Evolutionary conservation across 2,113 vertebrate species (phyloP).

Genomic region (Aythya baeri): DNA sequence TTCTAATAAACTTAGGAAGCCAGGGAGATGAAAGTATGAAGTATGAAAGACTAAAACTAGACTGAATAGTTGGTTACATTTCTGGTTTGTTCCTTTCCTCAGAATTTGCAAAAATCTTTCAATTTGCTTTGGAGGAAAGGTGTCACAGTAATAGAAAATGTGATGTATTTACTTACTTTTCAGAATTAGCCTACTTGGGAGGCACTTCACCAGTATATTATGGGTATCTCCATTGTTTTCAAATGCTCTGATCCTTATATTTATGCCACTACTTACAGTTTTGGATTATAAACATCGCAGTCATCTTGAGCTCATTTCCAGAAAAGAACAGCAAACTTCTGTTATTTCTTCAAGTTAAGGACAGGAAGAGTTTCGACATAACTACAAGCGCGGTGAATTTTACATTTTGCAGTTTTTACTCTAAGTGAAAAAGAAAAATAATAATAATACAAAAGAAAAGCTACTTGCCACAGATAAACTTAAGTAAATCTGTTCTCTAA

Average conservation of each 20-base stretch:
- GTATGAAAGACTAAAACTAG: not conserved
- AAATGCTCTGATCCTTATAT: not conserved
- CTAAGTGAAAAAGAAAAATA: not conserved
- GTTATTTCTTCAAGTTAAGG: constrained; percentile 3
- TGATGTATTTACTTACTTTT: not conserved
- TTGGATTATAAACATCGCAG: not conserved
- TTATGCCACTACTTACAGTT: not conserved
- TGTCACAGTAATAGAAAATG: not conserved
- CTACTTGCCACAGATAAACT: constrained; percentile 18
- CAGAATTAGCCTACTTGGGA: not conserved
- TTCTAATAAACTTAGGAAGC: not conserved
- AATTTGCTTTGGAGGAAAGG: not conserved
- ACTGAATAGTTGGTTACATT: not conserved
- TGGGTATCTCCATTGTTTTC: not conserved
- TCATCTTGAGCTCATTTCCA: not conserved
- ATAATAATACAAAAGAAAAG: constrained; percentile 11
- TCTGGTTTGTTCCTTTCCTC: not conserved
- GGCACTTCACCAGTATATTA: not conserved
- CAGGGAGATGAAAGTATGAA: not conserved
- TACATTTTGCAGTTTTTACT: not conserved
- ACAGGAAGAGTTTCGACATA: not conserved
- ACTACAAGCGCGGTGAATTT: not conserved
- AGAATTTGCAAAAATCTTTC: not conserved
- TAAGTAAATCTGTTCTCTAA: constrained; percentile 35
- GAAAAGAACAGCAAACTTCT: not conserved